Evolutionary conservation across 1,140 invertebrate species (phyloP).

Genomic region (Hesperophylax magnus): DNA sequence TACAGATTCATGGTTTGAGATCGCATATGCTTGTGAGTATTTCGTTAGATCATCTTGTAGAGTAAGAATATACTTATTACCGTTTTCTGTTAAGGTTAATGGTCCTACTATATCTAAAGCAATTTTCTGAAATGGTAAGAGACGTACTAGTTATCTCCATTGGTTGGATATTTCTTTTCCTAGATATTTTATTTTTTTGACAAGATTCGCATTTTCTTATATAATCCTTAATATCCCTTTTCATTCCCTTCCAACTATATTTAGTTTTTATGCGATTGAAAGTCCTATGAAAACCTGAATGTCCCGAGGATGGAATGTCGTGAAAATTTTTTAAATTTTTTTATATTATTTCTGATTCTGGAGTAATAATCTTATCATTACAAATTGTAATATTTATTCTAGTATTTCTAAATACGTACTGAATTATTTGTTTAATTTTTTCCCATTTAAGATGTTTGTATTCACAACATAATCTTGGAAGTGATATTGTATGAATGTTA

Average conservation of each 20-base stretch:
- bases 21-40: constrained; percentile 57
- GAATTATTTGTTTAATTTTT: constrained; percentile 30
- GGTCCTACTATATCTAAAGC: constrained; percentile 61
- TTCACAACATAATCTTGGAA: constrained; percentile 23
- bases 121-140: constrained; percentile 20
- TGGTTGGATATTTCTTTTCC: constrained; percentile 53
- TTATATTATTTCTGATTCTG: not conserved
- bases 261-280: constrained; percentile 57
- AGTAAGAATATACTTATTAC: constrained; percentile 59
- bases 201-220: constrained; percentile 58
- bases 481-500: constrained; percentile 40
- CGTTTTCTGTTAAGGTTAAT: constrained; percentile 54
- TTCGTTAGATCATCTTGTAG: constrained; percentile 62
- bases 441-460: constrained; percentile 48
- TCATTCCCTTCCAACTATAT: constrained; percentile 59
- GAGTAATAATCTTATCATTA: constrained; percentile 44
- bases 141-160: constrained; percentile 61
- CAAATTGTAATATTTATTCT: constrained; percentile 50
- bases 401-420: constrained; percentile 43
- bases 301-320: not conserved
- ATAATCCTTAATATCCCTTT: constrained; percentile 58
- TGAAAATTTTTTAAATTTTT: not conserved
- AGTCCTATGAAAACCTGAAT: constrained; percentile 51
- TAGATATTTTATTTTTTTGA: constrained; percentile 59
- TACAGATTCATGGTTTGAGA: constrained; percentile 59